Evolutionary conservation across 2,888 invertebrate genomes (phyloP), one percentile per base, ranked within the genome.

Genomic region (Pristionchus entomophagus): DNA sequence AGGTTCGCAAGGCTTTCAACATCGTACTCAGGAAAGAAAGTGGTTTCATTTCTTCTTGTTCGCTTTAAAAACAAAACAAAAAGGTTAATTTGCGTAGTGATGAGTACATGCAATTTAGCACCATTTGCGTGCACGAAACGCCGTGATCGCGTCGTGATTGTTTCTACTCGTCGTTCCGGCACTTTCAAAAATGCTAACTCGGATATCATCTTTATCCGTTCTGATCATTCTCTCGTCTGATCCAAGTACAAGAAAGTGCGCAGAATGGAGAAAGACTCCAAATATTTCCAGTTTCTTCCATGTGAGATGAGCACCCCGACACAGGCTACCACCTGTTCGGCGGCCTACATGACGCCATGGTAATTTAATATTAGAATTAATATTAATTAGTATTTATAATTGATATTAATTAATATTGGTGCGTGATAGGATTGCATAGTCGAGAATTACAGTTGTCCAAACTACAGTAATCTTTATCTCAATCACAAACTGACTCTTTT

Each of bases 301-400:
- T 73, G 41, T 38, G 17, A 26, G 45, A 78, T 51, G 78, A 32
- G n/a, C 4, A 29, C 56, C 12, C 51, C 51, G 1, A n/a, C 80
- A 0, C 78, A 88, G 22, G 35, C 65, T 6, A 65, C 73, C 41
- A 73, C 22, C 2, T 90, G 90, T 78, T 87, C 89, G 12, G 90
- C 88, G 1, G 88, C 89, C 56, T 91, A 91, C 85, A 90, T 92
- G 90, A 92, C 92, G 12, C 92, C 92, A 10, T 92, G 92, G 90
- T 65, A 14, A 29, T 5, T 62, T 62, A 62, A 12, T 59, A 26
- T 59, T 59, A 59, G 6, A 22, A 17, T 53, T 53, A 53, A 19
- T 53, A 17, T 53, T 8, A 17, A n/a, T n/a, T n/a, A n/a, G n/a
- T n/a, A n/a, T n/a, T 53, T 53, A 53, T 53, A 3, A 53, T 53